phyloP scores from a whole-genome alignment of 1,140 invertebrate genomes.

The Caenorhabditis latens region DNA sequence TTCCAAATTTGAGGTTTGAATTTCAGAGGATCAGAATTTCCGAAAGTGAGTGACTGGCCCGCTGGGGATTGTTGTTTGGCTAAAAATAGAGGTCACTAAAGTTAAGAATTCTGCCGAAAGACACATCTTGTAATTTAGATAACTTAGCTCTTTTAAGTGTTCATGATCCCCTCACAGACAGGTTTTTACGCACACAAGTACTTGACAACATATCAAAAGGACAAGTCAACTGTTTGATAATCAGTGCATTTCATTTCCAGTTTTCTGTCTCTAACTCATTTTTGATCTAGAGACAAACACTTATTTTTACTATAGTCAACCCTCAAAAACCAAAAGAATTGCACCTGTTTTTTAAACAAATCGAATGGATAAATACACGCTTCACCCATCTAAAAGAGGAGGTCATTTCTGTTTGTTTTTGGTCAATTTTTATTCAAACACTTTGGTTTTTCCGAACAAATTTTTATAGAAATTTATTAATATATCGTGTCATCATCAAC shows the following conservation, averaged over 20 bases:
- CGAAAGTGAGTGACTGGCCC: too few species aligned
- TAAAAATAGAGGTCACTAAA: too few species aligned
- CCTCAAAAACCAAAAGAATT: not conserved
- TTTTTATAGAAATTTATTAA: constrained; percentile 47
- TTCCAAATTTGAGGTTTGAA: too few species aligned
- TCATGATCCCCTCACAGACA: not conserved
- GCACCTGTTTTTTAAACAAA: constrained; percentile 10
- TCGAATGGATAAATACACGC: not conserved
- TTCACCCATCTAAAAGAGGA: constrained; percentile 35
- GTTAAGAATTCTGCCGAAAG: too few species aligned
- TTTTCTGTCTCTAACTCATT: not conserved
- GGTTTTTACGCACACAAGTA: constrained; percentile 13
- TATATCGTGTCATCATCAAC: constrained; percentile 50
- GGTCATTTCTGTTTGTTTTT: constrained; percentile 48
- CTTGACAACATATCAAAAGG: constrained; percentile 47
- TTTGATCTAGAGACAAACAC: not conserved
- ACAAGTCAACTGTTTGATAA: constrained; percentile 16
- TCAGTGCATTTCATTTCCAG: constrained; percentile 21
- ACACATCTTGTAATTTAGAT: not conserved
- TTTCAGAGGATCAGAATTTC: too few species aligned
- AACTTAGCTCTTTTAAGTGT: not conserved
- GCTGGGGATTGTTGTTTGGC: too few species aligned
- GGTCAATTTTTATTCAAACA: constrained; percentile 49
- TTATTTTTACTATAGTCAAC: not conserved
- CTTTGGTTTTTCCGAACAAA: not conserved